These are phyloP conservation scores for Regulus satrapa DNA, from an alignment of 2,113 vertebrate species.

Conservation along the genomic window DNA sequence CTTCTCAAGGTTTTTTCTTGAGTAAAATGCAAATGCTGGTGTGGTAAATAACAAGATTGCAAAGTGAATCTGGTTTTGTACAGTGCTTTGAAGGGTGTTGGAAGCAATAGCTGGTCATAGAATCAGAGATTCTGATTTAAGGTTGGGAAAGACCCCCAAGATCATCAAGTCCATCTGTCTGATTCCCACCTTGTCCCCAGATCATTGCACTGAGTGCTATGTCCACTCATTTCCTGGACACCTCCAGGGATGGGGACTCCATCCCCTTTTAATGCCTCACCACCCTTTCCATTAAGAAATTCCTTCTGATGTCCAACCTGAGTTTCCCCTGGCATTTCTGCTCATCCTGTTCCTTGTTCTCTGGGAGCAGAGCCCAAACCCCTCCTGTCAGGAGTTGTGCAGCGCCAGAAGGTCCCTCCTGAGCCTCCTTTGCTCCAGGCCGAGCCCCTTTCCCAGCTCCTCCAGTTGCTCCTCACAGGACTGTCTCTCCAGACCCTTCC, in stretches of 20 bases:
- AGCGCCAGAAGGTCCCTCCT: neutral
- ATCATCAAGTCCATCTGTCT: neutral
- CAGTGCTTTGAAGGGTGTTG: neutral
- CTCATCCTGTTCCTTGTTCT: neutral
- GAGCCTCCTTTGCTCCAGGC: neutral
- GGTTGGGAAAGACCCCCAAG: neutral
- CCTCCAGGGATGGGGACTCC: neutral
- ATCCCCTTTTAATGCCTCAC: fast-evolving
- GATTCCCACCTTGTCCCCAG: neutral
- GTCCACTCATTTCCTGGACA: neutral
- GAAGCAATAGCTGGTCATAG: neutral
- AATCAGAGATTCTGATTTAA: neutral
- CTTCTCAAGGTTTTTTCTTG: no score
- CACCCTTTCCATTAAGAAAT: neutral
- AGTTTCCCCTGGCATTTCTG: fast-evolving
- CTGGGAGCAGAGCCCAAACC: neutral
- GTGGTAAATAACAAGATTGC: neutral
- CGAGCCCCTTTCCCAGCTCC: neutral
- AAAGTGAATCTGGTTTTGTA: neutral
- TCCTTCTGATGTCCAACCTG: neutral
- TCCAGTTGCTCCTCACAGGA: neutral
- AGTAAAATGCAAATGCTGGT: neutral
- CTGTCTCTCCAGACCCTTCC: neutral
- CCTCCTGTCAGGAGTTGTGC: neutral
- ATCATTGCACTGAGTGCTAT: neutral